These are phyloP conservation scores for Aphidoletes aphidimyza DNA, from an alignment of 2,888 invertebrate species.

Conservation along the genomic window DNA sequence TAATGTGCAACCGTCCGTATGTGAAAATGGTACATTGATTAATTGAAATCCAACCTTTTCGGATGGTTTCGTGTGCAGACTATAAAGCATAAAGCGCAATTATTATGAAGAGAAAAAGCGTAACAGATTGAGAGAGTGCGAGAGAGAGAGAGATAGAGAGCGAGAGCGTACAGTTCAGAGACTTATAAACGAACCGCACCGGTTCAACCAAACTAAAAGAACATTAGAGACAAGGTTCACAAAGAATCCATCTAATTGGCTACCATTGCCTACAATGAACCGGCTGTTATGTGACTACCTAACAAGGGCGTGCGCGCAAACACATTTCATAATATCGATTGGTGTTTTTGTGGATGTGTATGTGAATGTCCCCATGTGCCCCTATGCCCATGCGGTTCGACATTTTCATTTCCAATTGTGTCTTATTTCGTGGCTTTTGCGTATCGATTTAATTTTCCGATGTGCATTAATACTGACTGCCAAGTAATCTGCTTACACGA, in stretches of 20 bases:
- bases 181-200: too few relatives aligned
- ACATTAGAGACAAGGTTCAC: neutral
- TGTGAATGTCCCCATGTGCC: neutral
- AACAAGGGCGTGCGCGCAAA: neutral
- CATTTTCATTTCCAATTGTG: neutral
- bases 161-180: too few relatives aligned
- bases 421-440: slow-evolving; percentile 14
- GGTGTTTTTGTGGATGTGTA: neutral
- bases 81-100: slow-evolving; percentile 2
- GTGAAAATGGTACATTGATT: slow-evolving; percentile 8
- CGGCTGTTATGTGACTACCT: neutral
- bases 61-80: neutral
- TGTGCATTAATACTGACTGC: neutral
- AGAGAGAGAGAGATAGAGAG: too few relatives aligned
- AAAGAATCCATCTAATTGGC: slow-evolving; percentile 19
- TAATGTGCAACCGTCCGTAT: neutral
- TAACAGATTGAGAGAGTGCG: too few relatives aligned
- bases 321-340: too few relatives aligned
- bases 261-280: neutral
- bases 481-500: slow-evolving; percentile 30
- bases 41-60: slow-evolving; percentile 26
- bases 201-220: neutral
- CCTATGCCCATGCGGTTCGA: neutral
- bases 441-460: neutral
- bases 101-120: slow-evolving; percentile 26